A percentile compares a stretch with the other conserved stretches of the same genome.
Evolutionary conservation across 2,113 vertebrate genomes (phyloP).

Genomic region (Percopsis transmontana): DNA sequence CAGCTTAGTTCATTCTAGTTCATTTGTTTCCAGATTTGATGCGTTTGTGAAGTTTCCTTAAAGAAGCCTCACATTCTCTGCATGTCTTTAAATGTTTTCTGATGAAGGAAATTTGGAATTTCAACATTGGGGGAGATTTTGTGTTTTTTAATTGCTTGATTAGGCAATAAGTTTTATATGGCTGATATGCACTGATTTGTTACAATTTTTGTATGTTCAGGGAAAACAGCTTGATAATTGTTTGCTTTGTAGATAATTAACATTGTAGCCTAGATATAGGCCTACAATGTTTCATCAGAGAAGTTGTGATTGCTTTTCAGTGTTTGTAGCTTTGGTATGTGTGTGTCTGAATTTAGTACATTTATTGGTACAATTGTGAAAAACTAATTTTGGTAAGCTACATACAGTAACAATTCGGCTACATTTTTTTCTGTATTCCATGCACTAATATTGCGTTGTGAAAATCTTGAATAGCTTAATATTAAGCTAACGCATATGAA

Average conservation of each 20-base stretch:
- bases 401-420: slow-evolving; percentile 14
- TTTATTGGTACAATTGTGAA: slow-evolving; percentile 12
- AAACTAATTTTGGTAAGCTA: neutral
- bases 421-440: slow-evolving; percentile 29
- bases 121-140: slow-evolving; percentile 50
- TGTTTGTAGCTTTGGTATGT: slow-evolving; percentile 39
- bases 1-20: slow-evolving; percentile 42
- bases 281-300: slow-evolving; percentile 58
- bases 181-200: slow-evolving; percentile 79
- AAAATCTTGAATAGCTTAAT: slow-evolving; percentile 45
- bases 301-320: slow-evolving; percentile 62
- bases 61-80: slow-evolving; percentile 48
- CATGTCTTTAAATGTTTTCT: slow-evolving; percentile 60
- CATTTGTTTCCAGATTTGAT: slow-evolving; percentile 52
- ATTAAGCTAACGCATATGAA: slow-evolving; percentile 6
- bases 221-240: slow-evolving; percentile 51
- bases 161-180: slow-evolving; percentile 75
- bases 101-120: slow-evolving; percentile 62
- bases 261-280: slow-evolving; percentile 26
- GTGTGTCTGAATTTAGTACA: slow-evolving; percentile 38
- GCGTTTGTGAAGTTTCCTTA: slow-evolving; percentile 48
- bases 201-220: slow-evolving; percentile 72
- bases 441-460: slow-evolving; percentile 50
- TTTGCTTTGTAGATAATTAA: slow-evolving; percentile 56
- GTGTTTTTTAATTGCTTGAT: slow-evolving; percentile 61